Evolutionary conservation across 2,888 invertebrate genomes (phyloP).

Genomic region (Calliscelio sp.): DNA sequence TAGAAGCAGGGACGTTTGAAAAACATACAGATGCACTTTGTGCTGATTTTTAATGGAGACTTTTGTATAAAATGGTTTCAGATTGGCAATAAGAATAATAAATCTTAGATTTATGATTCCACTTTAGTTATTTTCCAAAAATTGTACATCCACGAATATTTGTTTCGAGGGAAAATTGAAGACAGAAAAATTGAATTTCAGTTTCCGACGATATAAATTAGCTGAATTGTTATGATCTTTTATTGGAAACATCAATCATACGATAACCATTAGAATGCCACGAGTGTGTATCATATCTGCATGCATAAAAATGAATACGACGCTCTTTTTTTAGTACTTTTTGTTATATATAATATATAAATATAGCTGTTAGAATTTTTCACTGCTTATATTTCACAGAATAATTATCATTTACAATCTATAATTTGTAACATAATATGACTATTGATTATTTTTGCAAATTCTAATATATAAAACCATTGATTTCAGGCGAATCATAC

Average conservation of each 20-base stretch:
- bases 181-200: constrained; percentile 15
- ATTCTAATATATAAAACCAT: not conserved
- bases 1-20: no score
- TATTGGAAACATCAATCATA: constrained; percentile 59
- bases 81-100: no score
- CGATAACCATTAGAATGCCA: constrained; percentile 25
- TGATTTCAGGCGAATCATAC: constrained; percentile 65
- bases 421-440: no score
- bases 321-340: constrained; percentile 29
- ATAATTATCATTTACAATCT: no score
- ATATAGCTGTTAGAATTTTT: not conserved
- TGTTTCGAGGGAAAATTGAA: not conserved
- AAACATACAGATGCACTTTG: no score
- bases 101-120: no score
- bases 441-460: not conserved
- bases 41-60: no score
- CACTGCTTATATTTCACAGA: no score
- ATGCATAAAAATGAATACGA: constrained; percentile 53
- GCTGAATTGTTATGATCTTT: constrained; percentile 39
- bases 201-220: no score
- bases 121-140: not conserved
- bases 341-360: constrained; percentile 10
- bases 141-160: not conserved
- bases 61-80: no score
- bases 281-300: constrained; percentile 34